Evolutionary conservation across 1,140 invertebrate genomes (phyloP), one percentile per base, ranked within the genome.

Genomic region (Popillia japonica): DNA sequence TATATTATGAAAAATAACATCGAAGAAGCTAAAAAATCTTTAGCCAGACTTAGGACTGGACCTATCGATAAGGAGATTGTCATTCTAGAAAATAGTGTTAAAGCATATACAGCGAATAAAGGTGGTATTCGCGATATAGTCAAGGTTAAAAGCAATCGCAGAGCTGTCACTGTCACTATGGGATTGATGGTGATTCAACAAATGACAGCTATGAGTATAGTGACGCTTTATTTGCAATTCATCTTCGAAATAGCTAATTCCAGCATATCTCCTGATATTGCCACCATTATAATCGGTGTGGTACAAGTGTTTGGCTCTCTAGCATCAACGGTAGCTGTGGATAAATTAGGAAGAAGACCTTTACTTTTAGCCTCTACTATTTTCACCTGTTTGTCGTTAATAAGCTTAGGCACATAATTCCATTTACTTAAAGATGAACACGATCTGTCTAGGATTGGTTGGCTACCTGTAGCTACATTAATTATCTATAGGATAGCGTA

Each of bases 201-300:
- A 85, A 86, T 95, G 10, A 92, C 91, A 2, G 94, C 94, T 20
- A 94, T 94, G 82, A 95, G 95, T 85, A 93, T 93, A 3, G 92
- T 96, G 1, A 89, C 95, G 34, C 95, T 95, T 86, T 95, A 94
- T 85, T 91, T 93, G 79, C 90, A 92, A 41, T 88, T 87, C 0
- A 95, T 94, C 82, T 95, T 93, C 81, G 81, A 86, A 0, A 87
- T 88, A 3, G 89, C 93, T 6, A 89, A 90, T 0, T 90, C 89
- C 0, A 84, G 80, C 0, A 76, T 94, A 0, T 85, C 90, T 22
- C 84, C 90, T 0, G 86, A 88, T 6, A 83, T 91, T n/a, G 90
- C 91, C 0, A 91, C 94, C 0, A 95, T 96, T 76, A 92, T 96
- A 40, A 89, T 96, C 78, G 95, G 94, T 10, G 82, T 88, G n/a